Base-by-base conservation (phyloP, 1,140 invertebrate genomes). In the Rhagoletis zephyria region DNA sequence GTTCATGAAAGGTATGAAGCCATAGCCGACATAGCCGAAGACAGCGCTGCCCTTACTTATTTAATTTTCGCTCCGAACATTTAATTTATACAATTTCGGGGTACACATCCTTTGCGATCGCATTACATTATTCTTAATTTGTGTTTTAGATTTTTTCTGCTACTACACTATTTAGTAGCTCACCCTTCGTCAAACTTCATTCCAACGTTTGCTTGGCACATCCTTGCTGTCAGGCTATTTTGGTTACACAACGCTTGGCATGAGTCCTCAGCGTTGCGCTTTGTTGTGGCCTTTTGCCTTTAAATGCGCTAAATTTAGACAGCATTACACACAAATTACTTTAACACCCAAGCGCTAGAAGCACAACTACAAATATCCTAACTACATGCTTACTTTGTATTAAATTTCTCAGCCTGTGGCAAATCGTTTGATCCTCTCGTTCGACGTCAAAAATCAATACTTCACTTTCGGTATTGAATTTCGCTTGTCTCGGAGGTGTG, bases 381-480 rank as follows among this genome's bases (percentile, higher is more conserved):
- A 45, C 1, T 1, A 74, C 42, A 16, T 56, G 19, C 74, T 19
- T 56, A 77, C 42, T 48, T 59, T 1, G 74, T 81, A 81, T 81
- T 81, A n/a, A 81, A 59, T 81, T 81, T 81, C 74, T 48, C 48
- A 81, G 74, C 48, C 30, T 81, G 74, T 81, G 74, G 74, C 74
- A 81, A 81, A 81, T 56, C 74, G 48, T 81, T 81, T 59, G 74
- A 81, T 81, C 74, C 74, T 81, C 48, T 48, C 74, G 74, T 56
- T 59, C 7, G 9, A 81, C 70, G 9, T 81, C 48, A 81, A 77
- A 77, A 77, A 77, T 77, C 70, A 77, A 77, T 77, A 77, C 70
- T 19, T n/a, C 70, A 77, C 45, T 77, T 77, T 81, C 30, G 48
- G 74, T 81, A 81, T 81, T 81, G n/a, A 81, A 81, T 81, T 81